phyloP scores from a whole-genome alignment of 1,140 invertebrate species.

The Drosophila quadrilineata region DNA sequence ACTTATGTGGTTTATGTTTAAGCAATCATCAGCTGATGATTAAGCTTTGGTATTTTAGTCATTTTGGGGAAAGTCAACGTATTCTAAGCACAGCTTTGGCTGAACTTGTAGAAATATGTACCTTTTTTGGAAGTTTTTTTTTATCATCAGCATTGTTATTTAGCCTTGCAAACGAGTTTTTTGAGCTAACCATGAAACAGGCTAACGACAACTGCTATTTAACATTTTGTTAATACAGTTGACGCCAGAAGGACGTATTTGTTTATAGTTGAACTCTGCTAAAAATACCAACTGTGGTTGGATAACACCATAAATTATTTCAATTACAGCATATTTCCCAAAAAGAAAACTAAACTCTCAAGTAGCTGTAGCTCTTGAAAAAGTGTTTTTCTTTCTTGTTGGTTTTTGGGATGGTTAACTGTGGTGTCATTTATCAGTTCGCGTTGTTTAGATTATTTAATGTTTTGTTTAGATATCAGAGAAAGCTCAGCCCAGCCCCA shows the following conservation, averaged over 20 bases:
- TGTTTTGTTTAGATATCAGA: constrained; percentile 46
- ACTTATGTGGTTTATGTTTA: constrained; percentile 14
- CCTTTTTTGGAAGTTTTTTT: constrained; percentile 1
- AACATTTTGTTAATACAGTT: neutral
- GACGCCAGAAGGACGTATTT: neutral
- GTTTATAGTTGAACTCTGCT: constrained; percentile 22
- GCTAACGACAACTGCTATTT: constrained; percentile 43
- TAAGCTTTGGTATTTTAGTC: constrained; percentile 43
- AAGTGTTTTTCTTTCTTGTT: constrained; percentile 10
- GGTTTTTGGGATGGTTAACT: constrained; percentile 33
- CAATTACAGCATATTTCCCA: constrained; percentile 11
- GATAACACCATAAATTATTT: constrained; percentile 2
- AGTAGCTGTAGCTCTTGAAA: constrained; percentile 17
- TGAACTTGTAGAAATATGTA: constrained; percentile 11
- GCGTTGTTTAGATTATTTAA: constrained; percentile 54
- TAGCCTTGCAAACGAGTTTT: constrained; percentile 50
- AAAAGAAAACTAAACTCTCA: constrained; percentile 10
- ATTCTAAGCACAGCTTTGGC: constrained; percentile 10
- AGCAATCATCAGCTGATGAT: constrained; percentile 28
- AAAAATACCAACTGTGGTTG: constrained; percentile 14
- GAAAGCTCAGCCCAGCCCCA: constrained; percentile 30
- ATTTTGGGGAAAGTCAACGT: constrained; percentile 24
- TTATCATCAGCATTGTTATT: constrained; percentile 41
- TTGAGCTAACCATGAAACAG: constrained; percentile 54
- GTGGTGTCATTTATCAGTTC: constrained; percentile 59